Evolutionary conservation across 2,113 vertebrate genomes (phyloP), one percentile per base, ranked within the genome.

Genomic region (Scophthalmus maximus): DNA sequence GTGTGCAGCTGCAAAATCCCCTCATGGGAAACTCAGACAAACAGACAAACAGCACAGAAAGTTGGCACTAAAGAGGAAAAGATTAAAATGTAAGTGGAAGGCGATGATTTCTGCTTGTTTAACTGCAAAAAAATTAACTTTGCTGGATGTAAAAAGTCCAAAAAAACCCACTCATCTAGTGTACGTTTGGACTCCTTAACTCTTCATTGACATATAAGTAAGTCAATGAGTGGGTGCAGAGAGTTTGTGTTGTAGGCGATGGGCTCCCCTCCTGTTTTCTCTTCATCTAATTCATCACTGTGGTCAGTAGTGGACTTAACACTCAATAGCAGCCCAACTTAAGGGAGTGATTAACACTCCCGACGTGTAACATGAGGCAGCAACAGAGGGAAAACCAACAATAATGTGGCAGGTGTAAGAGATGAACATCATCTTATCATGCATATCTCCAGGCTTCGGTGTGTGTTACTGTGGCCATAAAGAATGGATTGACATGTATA

Each of bases 1-100:
- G 67, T 66, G 64, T 20, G 60, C 47, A 51, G 76, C 62, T 71
- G 30, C 60, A 27, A 68, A 73, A 85, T 68, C 79, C 77, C 79
- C 79, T 85, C 53, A 73, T 29, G 3, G 56, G 72, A 59, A 52
- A 60, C 58, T 30, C 69, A 73, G 50, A 8, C 69, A 76, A 66
- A 66, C 61, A 61, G 26, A 53, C 51, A 73, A 63, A 69, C 71
- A 53, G 36, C 63, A 69, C 58, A 53, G 36, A 23, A 65, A 63
- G 68, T 76, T 75, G 63, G 23, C 34, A 57, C 29, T 65, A 15
- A 30, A 52, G 55, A 70, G n/a, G 40, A 3, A 27, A 6, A 17
- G 59, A 49, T 23, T n/a, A 63, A 56, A 56, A 53, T 55, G 17
- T 17, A 34, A 40, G 49, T 25, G 4, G 1, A 62, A 23, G n/a